A percentile compares a stretch with the other conserved stretches of the same genome.
Conservation (phyloP, 2,888 invertebrate genomes). For the Yponomeuta plumbellus region DNA sequence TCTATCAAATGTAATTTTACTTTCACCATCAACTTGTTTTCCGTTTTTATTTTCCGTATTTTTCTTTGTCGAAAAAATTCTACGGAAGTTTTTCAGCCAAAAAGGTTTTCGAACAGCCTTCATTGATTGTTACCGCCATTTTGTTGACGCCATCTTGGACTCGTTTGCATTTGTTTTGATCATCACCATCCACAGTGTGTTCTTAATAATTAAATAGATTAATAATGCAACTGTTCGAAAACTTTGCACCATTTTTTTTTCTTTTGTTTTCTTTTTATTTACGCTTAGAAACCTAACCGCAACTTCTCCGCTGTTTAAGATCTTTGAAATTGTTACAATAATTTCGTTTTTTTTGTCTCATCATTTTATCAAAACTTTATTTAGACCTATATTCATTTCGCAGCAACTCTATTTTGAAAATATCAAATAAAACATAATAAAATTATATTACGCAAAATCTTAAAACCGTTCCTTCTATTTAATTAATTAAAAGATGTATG, state of each 20-base stretch:
- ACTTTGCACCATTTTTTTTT: slow-evolving; percentile 60
- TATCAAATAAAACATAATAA: too few relatives aligned
- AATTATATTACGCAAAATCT: too few relatives aligned
- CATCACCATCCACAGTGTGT: slow-evolving; percentile 28
- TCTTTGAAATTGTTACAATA: too few relatives aligned
- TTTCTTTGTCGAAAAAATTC: slow-evolving; percentile 46
- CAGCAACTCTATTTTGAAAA: too few relatives aligned
- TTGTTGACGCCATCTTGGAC: slow-evolving; percentile 48
- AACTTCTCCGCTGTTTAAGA: slow-evolving; percentile 6
- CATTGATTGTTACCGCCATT: slow-evolving; percentile 72
- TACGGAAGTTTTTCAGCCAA: slow-evolving; percentile 51
- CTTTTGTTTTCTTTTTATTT: slow-evolving; percentile 33
- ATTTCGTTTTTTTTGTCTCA: too few relatives aligned
- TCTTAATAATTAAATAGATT: not conserved
- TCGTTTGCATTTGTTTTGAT: slow-evolving; percentile 37
- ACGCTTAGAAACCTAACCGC: slow-evolving; percentile 25
- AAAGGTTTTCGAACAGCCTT: slow-evolving; percentile 82
- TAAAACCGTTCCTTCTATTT: too few relatives aligned
- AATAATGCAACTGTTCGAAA: slow-evolving; percentile 75
- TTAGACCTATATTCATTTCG: too few relatives aligned
- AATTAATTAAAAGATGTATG: too few relatives aligned
- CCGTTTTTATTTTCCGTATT: slow-evolving; percentile 46
- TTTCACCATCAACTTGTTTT: slow-evolving; percentile 52
- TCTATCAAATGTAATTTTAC: slow-evolving; percentile 44
- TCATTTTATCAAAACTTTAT: too few relatives aligned